A percentile compares a stretch with the other conserved stretches of the same genome.
Conservation (phyloP, 2,797 vertebrate species). For the Myripristis murdjan region DNA sequence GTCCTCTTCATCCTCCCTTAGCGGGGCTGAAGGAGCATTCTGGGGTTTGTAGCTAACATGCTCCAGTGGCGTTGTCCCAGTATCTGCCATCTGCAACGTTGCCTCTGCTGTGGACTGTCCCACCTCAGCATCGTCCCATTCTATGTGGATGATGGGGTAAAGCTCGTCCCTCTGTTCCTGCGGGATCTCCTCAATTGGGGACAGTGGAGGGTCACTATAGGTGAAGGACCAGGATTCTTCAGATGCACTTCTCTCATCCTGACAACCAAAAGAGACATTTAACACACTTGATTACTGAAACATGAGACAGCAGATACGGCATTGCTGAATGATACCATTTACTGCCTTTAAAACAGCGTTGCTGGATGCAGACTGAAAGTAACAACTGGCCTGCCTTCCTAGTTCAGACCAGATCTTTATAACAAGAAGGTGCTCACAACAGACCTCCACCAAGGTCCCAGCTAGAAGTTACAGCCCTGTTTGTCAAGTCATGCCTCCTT, state of each 20-base stretch:
- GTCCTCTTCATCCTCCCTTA: slow-evolving; percentile 27
- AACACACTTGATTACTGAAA: not conserved
- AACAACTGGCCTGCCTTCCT: not conserved
- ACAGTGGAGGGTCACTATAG: slow-evolving; percentile 84
- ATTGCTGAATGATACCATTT: no score
- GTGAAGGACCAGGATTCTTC: slow-evolving; percentile 48
- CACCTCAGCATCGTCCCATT: not conserved
- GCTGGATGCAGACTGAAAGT: slow-evolving; percentile 18
- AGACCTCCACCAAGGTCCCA: no score
- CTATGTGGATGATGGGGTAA: slow-evolving; percentile 58
- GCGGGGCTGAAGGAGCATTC: rapidly evolving
- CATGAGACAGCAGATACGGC: not conserved
- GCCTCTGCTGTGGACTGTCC: not conserved
- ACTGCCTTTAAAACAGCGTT: slow-evolving; percentile 12
- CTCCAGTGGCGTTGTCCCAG: slow-evolving; percentile 8
- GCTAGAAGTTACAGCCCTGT: no score
- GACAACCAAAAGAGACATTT: slow-evolving; percentile 29
- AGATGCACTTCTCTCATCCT: slow-evolving; percentile 65
- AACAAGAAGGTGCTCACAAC: no score
- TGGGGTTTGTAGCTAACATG: slow-evolving; percentile 88
- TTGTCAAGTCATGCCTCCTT: no score
- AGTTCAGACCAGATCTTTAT: no score
- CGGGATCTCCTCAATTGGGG: slow-evolving; percentile 82
- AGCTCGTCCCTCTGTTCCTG: slow-evolving; percentile 52
- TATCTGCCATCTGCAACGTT: not conserved